These are phyloP conservation scores for Drosophila bipectinata DNA, from an alignment of 1,140 invertebrate species.

Conservation along the genomic window DNA sequence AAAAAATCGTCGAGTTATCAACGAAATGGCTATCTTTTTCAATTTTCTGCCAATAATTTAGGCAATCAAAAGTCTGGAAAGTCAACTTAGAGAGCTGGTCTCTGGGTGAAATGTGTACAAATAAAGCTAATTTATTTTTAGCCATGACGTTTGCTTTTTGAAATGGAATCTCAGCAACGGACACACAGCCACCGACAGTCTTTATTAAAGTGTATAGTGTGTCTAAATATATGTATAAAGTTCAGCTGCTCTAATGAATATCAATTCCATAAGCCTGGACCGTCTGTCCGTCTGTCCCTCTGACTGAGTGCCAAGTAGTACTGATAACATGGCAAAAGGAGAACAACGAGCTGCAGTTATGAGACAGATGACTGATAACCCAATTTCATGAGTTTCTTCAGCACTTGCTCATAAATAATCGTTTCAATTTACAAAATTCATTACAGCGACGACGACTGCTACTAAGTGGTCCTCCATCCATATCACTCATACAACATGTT, in stretches of 20 bases:
- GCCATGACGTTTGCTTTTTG: conserved; percentile 52
- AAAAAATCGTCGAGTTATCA: conserved; percentile 17
- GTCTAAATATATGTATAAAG: conserved; percentile 38
- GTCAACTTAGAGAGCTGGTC: conserved; percentile 23
- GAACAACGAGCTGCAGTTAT: conserved; percentile 46
- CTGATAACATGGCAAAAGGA: conserved; percentile 70
- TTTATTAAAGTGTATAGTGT: conserved; percentile 6
- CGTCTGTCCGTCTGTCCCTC: conserved; percentile 12
- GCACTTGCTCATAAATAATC: conserved; percentile 68
- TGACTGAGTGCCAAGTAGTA: conserved; percentile 12
- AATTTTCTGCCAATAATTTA: conserved; percentile 34
- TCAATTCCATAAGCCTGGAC: conserved; percentile 55
- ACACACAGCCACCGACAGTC: conserved; percentile 1
- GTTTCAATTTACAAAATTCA: conserved; percentile 74
- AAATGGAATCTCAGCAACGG: conserved; percentile 37
- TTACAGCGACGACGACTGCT: conserved; percentile 23
- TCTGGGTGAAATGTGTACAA: conserved; percentile 18
- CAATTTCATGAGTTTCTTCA: conserved; percentile 63
- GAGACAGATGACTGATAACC: conserved; percentile 75
- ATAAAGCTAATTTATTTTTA: conserved; percentile 64
- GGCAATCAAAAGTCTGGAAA: conserved; percentile 45
- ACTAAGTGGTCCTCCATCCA: conserved; percentile 52
- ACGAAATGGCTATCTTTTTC: conserved; percentile 14
- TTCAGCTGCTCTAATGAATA: conserved; percentile 66
- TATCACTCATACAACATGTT: conserved; percentile 71